Conservation (phyloP, 2,113 vertebrate species). For the Antennarius striatus region DNA sequence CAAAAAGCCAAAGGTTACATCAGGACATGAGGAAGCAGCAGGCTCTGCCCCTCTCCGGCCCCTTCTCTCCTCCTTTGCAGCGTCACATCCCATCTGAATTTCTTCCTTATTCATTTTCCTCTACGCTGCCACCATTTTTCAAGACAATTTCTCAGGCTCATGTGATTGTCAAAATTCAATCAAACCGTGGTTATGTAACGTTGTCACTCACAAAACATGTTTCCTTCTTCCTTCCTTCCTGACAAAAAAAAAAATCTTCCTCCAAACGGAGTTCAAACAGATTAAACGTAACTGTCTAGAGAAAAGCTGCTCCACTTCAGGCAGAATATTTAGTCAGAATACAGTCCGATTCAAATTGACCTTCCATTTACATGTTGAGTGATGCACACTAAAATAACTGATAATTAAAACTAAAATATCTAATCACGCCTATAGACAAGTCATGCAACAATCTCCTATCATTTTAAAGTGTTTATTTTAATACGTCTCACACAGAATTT, state of each 20-base stretch:
- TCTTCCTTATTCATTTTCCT: constrained; percentile 7
- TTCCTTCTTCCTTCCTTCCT: constrained; percentile 4
- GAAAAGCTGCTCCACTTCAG: constrained; percentile 11
- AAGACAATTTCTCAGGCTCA: constrained; percentile 12
- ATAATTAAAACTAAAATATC: too few species aligned
- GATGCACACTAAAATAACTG: too few species aligned
- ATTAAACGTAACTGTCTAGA: constrained; percentile 9
- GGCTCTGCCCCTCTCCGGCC: constrained; percentile 38
- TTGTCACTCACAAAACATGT: background rate
- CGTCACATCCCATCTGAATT: constrained; percentile 8
- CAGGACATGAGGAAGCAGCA: constrained; percentile 54
- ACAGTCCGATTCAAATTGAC: background rate
- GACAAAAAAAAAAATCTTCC: background rate
- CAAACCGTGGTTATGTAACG: constrained; percentile 20
- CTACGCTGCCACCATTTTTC: constrained; percentile 6
- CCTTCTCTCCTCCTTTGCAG: constrained; percentile 30
- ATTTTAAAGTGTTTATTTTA: too few species aligned
- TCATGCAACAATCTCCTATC: too few species aligned
- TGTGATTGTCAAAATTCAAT: constrained; percentile 24
- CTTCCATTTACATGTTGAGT: too few species aligned
- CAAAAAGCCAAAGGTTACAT: constrained; percentile 42
- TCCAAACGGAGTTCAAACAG: background rate
- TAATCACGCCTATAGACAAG: too few species aligned
- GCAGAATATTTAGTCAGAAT: background rate
- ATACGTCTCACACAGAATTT: too few species aligned